Base-by-base conservation (phyloP, 2,797 vertebrate genomes). In the Aphelocoma californica region DNA sequence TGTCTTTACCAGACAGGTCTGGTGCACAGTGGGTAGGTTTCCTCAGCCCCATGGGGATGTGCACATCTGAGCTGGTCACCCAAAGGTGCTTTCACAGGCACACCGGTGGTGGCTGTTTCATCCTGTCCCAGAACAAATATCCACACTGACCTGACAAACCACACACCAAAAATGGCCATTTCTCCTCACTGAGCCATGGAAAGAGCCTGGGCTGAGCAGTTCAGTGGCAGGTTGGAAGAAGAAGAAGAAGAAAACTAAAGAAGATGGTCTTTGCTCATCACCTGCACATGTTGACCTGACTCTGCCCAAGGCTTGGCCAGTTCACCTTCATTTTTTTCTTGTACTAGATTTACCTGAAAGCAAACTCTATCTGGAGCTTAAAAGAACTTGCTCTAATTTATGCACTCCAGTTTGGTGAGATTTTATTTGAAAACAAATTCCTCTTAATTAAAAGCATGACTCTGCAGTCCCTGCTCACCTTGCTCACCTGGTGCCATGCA, bases 31-130 rank as follows among this genome's bases (percentile, higher is more conserved):
- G 62, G 18, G 21, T 18, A 26, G 28, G 40, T 54, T 31, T 82
- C 62, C 72, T 69, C 54, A 60, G 62, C 36, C 45, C 54, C n/a
- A 40, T 6, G 18, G 58, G 53, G 21, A 47, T 0, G 0, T 24
- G 17, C 25, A n/a, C 2, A 0, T 48, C 62, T 69, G 42, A 64
- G 19, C 28, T 82, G 40, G 17, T 44, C 58, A 40, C 15, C 31
- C 25, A 23, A 82, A 64, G 28, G 15, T 36, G n/a, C 31, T 90
- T 38, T 47, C 47, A 69, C 12, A 45, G 42, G 8, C 57, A 23
- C 74, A 36, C 4, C 3, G 1, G 1, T 2, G 12, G 29, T 28
- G 53, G 26, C 31, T 32, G 67, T 51, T 70, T 36, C 31, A 28
- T 42, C 56, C 38, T 47, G 16, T 48, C 28, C 48, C 48, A 47